Percentiles rank a stretch among this genome's conserved stretches.
phyloP scores from a whole-genome alignment of 2,113 vertebrate species.

The Grammomys surdaster region DNA sequence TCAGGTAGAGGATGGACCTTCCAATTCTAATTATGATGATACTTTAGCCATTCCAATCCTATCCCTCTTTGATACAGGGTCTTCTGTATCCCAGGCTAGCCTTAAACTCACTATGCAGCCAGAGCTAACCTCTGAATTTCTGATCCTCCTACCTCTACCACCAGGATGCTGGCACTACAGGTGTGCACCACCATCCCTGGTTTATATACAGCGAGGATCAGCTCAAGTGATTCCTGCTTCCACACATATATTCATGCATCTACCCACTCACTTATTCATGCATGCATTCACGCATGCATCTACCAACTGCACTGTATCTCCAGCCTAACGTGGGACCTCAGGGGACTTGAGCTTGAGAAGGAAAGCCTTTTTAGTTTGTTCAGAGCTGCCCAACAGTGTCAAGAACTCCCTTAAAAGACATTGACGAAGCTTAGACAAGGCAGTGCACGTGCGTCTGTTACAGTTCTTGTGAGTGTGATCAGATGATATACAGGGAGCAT shows the following conservation, averaged over 20 bases:
- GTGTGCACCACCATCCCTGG: too few species aligned
- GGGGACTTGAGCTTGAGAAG: constrained; percentile 4
- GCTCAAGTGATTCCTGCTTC: neutral
- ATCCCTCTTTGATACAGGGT: neutral
- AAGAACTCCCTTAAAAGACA: neutral
- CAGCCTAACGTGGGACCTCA: neutral
- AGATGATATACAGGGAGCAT: too few species aligned
- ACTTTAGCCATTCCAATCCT: too few species aligned
- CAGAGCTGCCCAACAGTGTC: neutral
- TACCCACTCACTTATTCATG: too few species aligned
- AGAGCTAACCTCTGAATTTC: neutral
- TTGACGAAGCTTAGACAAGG: neutral
- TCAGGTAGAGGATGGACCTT: neutral
- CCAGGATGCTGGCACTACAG: too few species aligned
- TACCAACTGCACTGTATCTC: neutral
- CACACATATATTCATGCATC: too few species aligned
- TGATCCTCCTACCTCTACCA: neutral
- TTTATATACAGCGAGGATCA: neutral
- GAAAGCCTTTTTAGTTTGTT: neutral
- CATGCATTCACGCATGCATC: neutral
- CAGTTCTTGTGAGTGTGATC: neutral
- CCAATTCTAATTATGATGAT: neutral
- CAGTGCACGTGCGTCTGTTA: neutral
- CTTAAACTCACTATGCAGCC: neutral
- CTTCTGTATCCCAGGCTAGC: neutral